A percentile compares a stretch with the other conserved stretches of the same genome.
Conservation (phyloP, 2,888 invertebrate genomes). For the Ophraella communa region DNA sequence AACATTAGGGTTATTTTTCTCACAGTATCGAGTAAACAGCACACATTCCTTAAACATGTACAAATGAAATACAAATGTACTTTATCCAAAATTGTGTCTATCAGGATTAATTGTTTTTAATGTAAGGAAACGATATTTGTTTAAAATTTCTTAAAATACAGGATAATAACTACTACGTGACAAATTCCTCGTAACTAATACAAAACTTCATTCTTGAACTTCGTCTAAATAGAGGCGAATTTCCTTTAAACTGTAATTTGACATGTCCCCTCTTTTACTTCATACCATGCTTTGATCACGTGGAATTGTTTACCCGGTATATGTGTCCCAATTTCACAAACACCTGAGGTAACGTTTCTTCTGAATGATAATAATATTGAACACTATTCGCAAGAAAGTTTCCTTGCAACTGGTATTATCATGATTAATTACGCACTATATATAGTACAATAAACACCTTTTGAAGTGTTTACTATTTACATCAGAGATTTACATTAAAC, state of each 20-base stretch:
- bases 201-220: conserved; percentile 44
- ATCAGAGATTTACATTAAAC: too few species aligned
- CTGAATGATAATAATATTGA: neutral
- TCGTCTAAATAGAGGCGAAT: conserved; percentile 50
- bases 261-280: conserved; percentile 40
- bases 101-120: conserved; percentile 7
- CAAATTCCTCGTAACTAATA: conserved; percentile 42
- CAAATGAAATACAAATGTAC: neutral
- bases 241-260: conserved; percentile 41
- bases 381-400: neutral
- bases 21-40: conserved; percentile 5
- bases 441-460: neutral
- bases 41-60: conserved; percentile 17
- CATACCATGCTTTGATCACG: conserved; percentile 57
- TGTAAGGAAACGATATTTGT: conserved; percentile 14
- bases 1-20: conserved; percentile 26
- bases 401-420: neutral
- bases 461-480: conserved; percentile 4
- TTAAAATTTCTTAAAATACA: conserved; percentile 13
- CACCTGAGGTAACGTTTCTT: neutral
- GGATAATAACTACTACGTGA: conserved; percentile 47
- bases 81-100: neutral
- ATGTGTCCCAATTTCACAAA: conserved; percentile 17
- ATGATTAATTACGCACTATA: conserved; percentile 29
- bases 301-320: conserved; percentile 54